These are phyloP conservation scores for Penaeus indicus DNA, from an alignment of 1,140 invertebrate species.

Conservation along the genomic window DNA sequence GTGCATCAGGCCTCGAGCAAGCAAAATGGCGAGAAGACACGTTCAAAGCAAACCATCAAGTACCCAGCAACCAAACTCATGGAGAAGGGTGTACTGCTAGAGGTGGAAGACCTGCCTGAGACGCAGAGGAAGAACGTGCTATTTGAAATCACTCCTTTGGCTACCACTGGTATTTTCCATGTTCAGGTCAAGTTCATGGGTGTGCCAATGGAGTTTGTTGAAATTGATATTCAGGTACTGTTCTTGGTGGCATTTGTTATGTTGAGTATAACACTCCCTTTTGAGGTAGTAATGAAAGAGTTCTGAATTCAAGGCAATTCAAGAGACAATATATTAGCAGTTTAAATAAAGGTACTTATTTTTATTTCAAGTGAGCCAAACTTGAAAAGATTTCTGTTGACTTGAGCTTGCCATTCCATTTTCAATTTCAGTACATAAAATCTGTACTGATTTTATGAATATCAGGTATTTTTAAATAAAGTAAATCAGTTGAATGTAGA, in stretches of 20 bases:
- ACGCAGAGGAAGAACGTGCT: slow-evolving; percentile 83
- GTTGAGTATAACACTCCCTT: neutral
- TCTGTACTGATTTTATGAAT: too few species aligned
- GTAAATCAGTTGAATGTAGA: too few species aligned
- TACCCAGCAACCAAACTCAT: slow-evolving; percentile 81
- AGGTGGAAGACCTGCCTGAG: slow-evolving; percentile 79
- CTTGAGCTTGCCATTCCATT: too few species aligned
- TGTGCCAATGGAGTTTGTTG: slow-evolving; percentile 82
- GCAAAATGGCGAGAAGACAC: slow-evolving; percentile 49
- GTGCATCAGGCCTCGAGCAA: slow-evolving; percentile 44
- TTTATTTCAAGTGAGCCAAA: too few species aligned
- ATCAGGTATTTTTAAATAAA: too few species aligned
- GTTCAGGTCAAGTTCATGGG: slow-evolving; percentile 86
- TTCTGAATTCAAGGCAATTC: too few species aligned
- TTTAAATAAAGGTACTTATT: too few species aligned
- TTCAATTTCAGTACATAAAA: too few species aligned
- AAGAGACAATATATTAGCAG: too few species aligned
- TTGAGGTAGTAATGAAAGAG: neutral
- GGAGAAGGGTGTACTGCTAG: slow-evolving; percentile 82
- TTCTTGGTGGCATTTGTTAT: neutral
- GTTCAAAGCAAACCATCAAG: slow-evolving; percentile 76
- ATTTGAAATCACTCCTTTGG: slow-evolving; percentile 82
- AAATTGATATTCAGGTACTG: slow-evolving; percentile 78
- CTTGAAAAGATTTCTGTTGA: too few species aligned
- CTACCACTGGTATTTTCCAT: slow-evolving; percentile 79